Base-by-base conservation (phyloP, 2,797 vertebrate genomes). In the Halcyon leucocephala region DNA sequence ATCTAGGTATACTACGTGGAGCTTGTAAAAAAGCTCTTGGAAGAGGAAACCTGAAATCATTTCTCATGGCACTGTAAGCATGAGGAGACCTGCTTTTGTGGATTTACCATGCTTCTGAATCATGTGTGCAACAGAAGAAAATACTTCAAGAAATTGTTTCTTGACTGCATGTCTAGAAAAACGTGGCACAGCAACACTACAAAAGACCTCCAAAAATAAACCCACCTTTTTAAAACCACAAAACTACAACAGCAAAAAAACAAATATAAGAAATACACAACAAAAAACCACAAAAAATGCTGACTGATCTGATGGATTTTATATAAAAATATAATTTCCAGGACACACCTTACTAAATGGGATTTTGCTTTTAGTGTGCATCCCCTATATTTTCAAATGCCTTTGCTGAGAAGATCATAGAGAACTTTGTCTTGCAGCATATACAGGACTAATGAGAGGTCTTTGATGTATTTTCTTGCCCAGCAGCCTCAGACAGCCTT, bases 61-160 rank as follows among this genome's bases (percentile, higher is more conserved):
- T 91, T 65, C 44, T 76, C 10, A 25, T 31, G 51, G 60, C 18
- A 20, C 2, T 22, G 24, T 10, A 21, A 44, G 37, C 33, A 22
- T 11, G 2, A 2, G 26, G 64, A 77, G 35, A 55, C 5, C 11
- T 51, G 62, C 17, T 86, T 72, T 42, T 22, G 3, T 31, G 52
- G 25, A 66, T 15, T 41, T 16, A 25, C 13, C 24, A 21, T 2
- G 6, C 17, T 77, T 28, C 51, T 57, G 20, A 66, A 65, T 48
- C 0, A 0, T 16, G 12, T 11, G 10, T 14, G 12, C 9, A 41
- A 8, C 0, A 14, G 2, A 10, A 52, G 10, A 55, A 87, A 94
- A 82, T 6, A 24, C 31, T 57, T 31, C 35, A 52, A 26, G 26
- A 64, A 91, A 48, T 1, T 8, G 2, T 1, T 12, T 21, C 29